Evolutionary conservation across 2,888 invertebrate species (phyloP).

Genomic region (Oscheius onirici): DNA sequence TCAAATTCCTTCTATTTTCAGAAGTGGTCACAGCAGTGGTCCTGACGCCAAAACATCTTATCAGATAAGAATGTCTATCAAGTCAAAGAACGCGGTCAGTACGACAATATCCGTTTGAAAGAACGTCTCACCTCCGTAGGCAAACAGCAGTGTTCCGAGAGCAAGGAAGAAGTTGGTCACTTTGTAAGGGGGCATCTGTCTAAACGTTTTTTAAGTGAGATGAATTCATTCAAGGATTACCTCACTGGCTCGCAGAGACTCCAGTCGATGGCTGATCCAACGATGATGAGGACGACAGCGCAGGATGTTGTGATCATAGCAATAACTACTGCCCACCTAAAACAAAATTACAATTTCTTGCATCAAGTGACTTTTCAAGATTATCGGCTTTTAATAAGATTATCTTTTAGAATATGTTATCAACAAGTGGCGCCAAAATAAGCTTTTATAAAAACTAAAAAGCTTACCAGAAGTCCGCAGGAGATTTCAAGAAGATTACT

Average conservation of each 20-base stretch:
- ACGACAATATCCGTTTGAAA: background rate
- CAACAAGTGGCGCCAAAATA: background rate
- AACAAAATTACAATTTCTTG: constrained; percentile 26
- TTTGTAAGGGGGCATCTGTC: constrained; percentile 51
- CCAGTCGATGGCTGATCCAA: constrained; percentile 63
- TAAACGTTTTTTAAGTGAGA: constrained; percentile 11
- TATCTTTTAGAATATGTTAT: background rate
- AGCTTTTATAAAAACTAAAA: background rate
- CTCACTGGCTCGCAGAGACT: constrained; percentile 44
- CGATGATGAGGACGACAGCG: constrained; percentile 65
- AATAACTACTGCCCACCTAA: constrained; percentile 67
- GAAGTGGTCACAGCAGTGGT: too few relatives aligned
- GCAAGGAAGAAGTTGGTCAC: constrained; percentile 66
- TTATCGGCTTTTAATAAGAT: background rate
- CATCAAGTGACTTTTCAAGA: constrained; percentile 3
- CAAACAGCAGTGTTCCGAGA: constrained; percentile 68
- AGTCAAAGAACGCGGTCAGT: background rate
- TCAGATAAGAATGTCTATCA: constrained; percentile 6
- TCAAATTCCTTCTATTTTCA: background rate
- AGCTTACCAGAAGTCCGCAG: constrained; percentile 68
- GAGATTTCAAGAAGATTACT: constrained; percentile 67
- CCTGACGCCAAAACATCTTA: background rate
- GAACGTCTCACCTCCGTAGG: constrained; percentile 60
- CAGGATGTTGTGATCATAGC: constrained; percentile 68
- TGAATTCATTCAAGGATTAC: constrained; percentile 1